These are phyloP conservation scores for Scaptomyza cyrtandrae DNA, from an alignment of 2,888 invertebrate species.

Conservation along the genomic window DNA sequence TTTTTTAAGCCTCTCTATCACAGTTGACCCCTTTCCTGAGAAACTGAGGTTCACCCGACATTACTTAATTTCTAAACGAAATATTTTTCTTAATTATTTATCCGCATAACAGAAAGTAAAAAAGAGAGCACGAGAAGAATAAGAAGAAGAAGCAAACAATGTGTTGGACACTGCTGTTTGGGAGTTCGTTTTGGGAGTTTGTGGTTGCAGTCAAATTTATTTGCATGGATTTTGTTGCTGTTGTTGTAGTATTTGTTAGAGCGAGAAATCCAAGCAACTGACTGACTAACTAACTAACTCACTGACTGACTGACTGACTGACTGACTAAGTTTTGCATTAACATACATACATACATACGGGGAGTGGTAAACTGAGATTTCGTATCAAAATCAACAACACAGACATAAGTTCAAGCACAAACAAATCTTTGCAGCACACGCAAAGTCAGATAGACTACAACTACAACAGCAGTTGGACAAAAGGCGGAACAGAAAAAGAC, in stretches of 20 bases:
- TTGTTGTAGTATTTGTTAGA: slow-evolving; percentile 35
- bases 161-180: slow-evolving; percentile 24
- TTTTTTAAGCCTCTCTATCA: background rate
- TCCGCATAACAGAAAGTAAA: background rate
- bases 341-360: slow-evolving; percentile 7
- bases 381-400: slow-evolving; percentile 63
- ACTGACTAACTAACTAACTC: slow-evolving; percentile 7
- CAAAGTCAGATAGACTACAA: slow-evolving; percentile 37
- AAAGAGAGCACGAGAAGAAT: slow-evolving; percentile 8
- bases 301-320: slow-evolving; percentile 5
- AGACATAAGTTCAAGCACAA: slow-evolving; percentile 64
- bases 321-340: slow-evolving; percentile 54
- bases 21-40: background rate
- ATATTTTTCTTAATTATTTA: slow-evolving; percentile 24
- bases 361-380: slow-evolving; percentile 35
- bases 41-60: slow-evolving; percentile 32
- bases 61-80: slow-evolving; percentile 34
- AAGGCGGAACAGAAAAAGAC: slow-evolving; percentile 11
- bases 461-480: slow-evolving; percentile 22
- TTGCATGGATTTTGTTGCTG: slow-evolving; percentile 49
- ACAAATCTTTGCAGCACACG: slow-evolving; percentile 57
- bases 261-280: slow-evolving; percentile 25
- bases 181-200: slow-evolving; percentile 15
- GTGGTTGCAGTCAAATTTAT: slow-evolving; percentile 49
- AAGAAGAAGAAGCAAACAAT: background rate